Percentiles rank a stretch among this genome's conserved stretches.
These are phyloP conservation scores for Chaenodraco wilsoni DNA, from an alignment of 2,797 vertebrate species.

Conservation along the genomic window DNA sequence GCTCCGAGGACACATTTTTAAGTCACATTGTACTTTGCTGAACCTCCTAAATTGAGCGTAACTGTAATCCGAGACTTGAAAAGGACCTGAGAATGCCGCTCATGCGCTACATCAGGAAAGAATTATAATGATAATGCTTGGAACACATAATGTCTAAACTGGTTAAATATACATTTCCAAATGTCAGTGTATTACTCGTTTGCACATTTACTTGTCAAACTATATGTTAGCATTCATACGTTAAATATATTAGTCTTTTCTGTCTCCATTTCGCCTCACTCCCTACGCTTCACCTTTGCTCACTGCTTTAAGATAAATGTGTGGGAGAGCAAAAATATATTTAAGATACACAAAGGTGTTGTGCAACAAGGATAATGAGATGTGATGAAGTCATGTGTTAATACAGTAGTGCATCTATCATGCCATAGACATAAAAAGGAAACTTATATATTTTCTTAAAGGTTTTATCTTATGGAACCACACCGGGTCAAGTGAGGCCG, in stretches of 20 bases:
- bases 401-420: conserved; percentile 5
- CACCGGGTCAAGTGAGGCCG: conserved; percentile 52
- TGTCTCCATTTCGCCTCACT: conserved; percentile 18
- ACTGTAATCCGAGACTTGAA: conserved; percentile 57
- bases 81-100: conserved; percentile 29
- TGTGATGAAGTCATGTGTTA: conserved; percentile 26
- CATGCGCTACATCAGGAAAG: conserved; percentile 55
- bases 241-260: conserved; percentile 36
- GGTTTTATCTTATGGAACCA: conserved; percentile 56
- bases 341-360: conserved; percentile 9
- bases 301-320: neutral
- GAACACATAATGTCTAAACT: conserved; percentile 46
- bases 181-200: neutral
- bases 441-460: conserved; percentile 50
- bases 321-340: conserved; percentile 1
- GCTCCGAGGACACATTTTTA: conserved; percentile 31
- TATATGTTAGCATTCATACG: neutral
- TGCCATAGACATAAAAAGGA: conserved; percentile 28
- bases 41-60: conserved; percentile 52
- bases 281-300: neutral
- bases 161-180: conserved; percentile 28
- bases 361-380: too few relatives aligned
- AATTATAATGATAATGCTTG: conserved; percentile 38
- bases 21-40: conserved; percentile 40
- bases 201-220: conserved; percentile 32